These are phyloP conservation scores for Leptothorax acervorum DNA, from an alignment of 2,888 invertebrate species.

Conservation along the genomic window DNA sequence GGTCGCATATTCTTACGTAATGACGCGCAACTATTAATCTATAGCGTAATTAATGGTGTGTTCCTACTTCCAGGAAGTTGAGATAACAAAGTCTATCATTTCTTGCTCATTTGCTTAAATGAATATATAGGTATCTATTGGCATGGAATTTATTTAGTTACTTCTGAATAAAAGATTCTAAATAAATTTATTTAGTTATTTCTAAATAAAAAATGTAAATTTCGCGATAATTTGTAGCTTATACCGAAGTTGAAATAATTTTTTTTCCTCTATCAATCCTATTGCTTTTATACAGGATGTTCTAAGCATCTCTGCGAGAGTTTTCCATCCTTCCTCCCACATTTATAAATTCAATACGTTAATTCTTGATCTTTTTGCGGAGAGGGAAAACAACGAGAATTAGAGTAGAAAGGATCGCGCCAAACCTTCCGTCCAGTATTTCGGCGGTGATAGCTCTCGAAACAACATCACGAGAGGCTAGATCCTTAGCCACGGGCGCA, in stretches of 20 bases:
- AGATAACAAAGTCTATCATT: background rate
- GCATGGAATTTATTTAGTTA: background rate
- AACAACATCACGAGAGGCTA: constrained; percentile 98
- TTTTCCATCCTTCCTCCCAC: background rate
- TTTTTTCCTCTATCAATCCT: background rate
- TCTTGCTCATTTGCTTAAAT: background rate
- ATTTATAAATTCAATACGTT: background rate
- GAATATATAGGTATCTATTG: background rate
- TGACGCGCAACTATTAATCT: background rate
- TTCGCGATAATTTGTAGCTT: too few relatives aligned
- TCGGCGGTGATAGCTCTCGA: constrained; percentile 98
- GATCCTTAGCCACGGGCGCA: constrained; percentile 98
- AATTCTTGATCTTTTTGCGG: background rate
- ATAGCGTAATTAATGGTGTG: background rate
- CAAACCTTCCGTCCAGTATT: constrained; percentile 93
- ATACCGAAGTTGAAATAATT: background rate
- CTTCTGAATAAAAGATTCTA: background rate
- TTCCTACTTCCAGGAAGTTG: background rate
- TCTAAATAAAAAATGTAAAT: too few relatives aligned
- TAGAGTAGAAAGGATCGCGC: background rate
- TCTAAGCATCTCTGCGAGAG: background rate
- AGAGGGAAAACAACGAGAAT: background rate
- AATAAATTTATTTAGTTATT: too few relatives aligned
- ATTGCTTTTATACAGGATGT: background rate
- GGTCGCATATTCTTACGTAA: background rate